Percentiles rank a stretch among this genome's conserved stretches.
phyloP scores from a whole-genome alignment of 2,888 invertebrate genomes.

The Sylvicola cinctus region DNA sequence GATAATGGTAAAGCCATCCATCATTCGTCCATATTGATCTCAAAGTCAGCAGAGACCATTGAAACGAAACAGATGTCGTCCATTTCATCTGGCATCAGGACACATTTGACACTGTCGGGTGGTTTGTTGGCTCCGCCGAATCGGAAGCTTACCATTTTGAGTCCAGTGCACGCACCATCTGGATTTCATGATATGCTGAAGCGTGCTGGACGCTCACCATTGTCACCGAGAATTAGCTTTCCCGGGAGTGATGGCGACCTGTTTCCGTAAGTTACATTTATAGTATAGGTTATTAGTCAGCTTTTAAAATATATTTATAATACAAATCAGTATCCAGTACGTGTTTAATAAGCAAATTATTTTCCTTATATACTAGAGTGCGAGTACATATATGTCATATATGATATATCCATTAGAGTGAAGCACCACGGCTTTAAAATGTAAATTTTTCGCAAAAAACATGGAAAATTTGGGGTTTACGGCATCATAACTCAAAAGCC shows the following conservation, averaged over 20 bases:
- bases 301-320: no score
- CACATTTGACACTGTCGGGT: constrained; percentile 23
- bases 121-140: constrained; percentile 24
- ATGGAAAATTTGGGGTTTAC: no score
- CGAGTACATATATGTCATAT: no score
- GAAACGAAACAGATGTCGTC: constrained; percentile 10
- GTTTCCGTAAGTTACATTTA: constrained; percentile 21
- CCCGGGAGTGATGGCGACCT: constrained; percentile 24
- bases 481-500: no score
- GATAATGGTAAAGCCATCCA: constrained; percentile 15
- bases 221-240: constrained; percentile 24
- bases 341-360: no score
- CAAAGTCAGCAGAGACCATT: constrained; percentile 25
- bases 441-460: no score
- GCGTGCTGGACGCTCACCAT: constrained; percentile 21
- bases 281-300: no score
- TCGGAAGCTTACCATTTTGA: constrained; percentile 52
- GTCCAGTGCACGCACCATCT: constrained; percentile 44
- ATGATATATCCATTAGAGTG: no score
- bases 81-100: constrained; percentile 19
- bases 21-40: constrained; percentile 23
- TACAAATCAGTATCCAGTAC: no score
- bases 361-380: no score
- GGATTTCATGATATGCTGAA: constrained; percentile 31
- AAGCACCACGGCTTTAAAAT: no score